Evolutionary conservation across 2,113 vertebrate genomes (phyloP), one percentile per base, ranked within the genome.

Genomic region (Burhinus oedicnemus): DNA sequence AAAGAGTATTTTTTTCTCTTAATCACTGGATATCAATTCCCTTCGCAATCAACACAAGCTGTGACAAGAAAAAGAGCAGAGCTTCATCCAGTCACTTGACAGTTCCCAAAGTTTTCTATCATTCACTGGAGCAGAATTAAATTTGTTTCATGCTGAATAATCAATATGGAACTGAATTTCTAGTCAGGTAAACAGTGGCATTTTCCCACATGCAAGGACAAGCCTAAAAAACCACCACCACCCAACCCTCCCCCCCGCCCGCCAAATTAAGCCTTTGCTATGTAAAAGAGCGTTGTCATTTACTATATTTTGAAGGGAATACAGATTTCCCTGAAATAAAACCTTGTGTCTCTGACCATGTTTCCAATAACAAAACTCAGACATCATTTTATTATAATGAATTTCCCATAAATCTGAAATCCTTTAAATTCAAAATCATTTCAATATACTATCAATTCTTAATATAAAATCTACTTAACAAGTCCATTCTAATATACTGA

Each of bases 31-130:
- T 65, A 94, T 77, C 70, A 91, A 85, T 80, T 94, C 81, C 81
- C 93, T 74, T 76, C 88, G 75, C 84, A 95, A 95, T 88, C 89
- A 94, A 84, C 86, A 90, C 51, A 95, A 92, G 86, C 66, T 88
- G 93, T 77, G 66, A 94, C 66, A 93, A 87, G 89, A 93, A 91
- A 90, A 93, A 94, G 42, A 96, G 45, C 93, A 95, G 87, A 96
- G 38, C 60, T 60, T 95, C 45, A 72, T 76, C 44, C 40, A 77
- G 66, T 83, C 55, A 62, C 26, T 94, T 95, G 81, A 91, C 62
- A 94, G 78, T 51, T 86, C 32, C 74, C 74, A 68, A 91, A 26
- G 62, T 93, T 94, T 92, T 95, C 70, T 87, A 0, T 80, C 57
- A 83, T 87, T 83, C 81, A 90, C 49, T 68, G 5, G 57, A 25